Evolutionary conservation across 2,888 invertebrate species (phyloP).

Genomic region (Heteromurus nitidus): DNA sequence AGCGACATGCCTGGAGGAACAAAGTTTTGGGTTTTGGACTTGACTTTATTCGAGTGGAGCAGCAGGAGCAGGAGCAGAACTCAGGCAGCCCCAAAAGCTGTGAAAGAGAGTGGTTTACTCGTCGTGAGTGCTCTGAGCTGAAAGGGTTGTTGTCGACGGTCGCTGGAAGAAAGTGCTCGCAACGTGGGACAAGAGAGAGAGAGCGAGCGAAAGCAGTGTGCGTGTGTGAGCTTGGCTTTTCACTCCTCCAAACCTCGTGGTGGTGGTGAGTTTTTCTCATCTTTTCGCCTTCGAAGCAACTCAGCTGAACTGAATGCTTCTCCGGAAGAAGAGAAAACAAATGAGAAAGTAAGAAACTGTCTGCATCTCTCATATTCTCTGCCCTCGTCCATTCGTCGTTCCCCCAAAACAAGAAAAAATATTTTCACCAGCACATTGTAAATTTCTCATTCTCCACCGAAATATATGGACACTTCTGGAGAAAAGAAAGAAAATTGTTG

Average conservation of each 20-base stretch:
- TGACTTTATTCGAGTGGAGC: not conserved
- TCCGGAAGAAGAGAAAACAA: too few relatives aligned
- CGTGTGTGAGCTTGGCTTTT: not conserved
- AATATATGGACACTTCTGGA: not conserved
- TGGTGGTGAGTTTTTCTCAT: not conserved
- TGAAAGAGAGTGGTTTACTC: constrained; percentile 42
- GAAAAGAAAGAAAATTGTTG: constrained; percentile 23
- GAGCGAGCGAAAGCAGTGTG: constrained; percentile 1
- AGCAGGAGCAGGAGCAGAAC: not conserved
- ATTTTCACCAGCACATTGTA: too few relatives aligned
- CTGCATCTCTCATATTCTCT: too few relatives aligned
- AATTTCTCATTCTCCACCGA: too few relatives aligned
- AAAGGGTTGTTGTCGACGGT: constrained; percentile 63
- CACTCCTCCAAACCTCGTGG: not conserved
- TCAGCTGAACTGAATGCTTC: too few relatives aligned
- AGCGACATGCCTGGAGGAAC: too few relatives aligned
- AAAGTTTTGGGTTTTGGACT: too few relatives aligned
- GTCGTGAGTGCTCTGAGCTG: constrained; percentile 60
- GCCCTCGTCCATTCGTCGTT: too few relatives aligned
- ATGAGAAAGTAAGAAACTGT: too few relatives aligned
- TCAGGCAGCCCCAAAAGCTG: constrained; percentile 32
- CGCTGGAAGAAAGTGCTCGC: constrained; percentile 53
- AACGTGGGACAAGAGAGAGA: too few relatives aligned
- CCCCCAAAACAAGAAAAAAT: too few relatives aligned
- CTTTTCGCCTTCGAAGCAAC: too few relatives aligned